These are phyloP conservation scores for Epirrhoe alternata DNA, from an alignment of 2,888 invertebrate genomes.

Conservation along the genomic window DNA sequence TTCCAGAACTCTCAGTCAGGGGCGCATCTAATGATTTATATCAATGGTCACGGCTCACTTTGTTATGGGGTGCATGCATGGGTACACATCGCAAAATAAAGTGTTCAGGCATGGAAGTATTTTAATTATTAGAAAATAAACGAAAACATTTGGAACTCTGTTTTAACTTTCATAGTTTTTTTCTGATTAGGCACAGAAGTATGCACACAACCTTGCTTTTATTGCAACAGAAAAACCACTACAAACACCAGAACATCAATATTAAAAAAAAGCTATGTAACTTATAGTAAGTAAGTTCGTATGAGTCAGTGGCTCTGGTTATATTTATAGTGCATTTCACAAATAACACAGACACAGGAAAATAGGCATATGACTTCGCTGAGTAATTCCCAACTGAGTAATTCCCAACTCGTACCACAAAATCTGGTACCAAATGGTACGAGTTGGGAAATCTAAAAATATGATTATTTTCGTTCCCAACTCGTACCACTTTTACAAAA, in stretches of 20 bases:
- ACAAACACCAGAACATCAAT: not conserved
- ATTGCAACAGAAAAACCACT: not conserved
- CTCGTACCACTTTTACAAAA: no score
- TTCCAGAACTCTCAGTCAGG: no score
- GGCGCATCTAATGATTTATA: no score
- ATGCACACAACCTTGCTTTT: not conserved
- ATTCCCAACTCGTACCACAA: no score
- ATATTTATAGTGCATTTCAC: not conserved
- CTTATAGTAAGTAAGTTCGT: no score
- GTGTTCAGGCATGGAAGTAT: not conserved
- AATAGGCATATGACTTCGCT: no score
- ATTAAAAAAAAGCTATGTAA: no score
- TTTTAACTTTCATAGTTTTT: not conserved
- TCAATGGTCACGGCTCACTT: not conserved
- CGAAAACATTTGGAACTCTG: not conserved
- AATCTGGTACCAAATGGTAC: no score
- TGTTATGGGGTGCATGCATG: constrained; percentile 24
- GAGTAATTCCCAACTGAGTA: no score
- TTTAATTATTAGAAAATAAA: not conserved
- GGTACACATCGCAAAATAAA: constrained; percentile 7
- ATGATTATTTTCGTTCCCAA: no score
- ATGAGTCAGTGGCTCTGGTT: no score
- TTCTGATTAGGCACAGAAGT: not conserved
- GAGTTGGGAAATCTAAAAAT: no score
- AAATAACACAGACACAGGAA: not conserved